These are phyloP conservation scores for Rhinolophus ferrumequinum DNA, from an alignment of 2,113 vertebrate genomes.

Conservation along the genomic window DNA sequence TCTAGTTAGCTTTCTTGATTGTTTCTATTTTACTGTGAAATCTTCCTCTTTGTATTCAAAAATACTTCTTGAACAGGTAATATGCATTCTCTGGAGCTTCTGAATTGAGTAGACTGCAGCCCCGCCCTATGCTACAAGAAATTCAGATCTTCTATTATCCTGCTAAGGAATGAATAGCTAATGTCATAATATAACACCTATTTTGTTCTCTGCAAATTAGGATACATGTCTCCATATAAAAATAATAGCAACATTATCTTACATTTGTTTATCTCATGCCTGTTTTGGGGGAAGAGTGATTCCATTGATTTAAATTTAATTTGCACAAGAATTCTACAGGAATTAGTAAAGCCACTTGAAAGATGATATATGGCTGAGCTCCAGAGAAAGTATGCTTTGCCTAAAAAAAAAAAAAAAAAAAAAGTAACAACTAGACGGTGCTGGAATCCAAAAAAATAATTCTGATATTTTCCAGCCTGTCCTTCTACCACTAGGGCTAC, in stretches of 20 bases:
- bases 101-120: not conserved
- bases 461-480: not conserved
- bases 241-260: not conserved
- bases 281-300: not conserved
- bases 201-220: not conserved
- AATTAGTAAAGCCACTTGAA: not conserved
- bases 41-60: not conserved
- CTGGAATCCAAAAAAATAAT: not conserved
- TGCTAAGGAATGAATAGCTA: not conserved
- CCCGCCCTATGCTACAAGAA: not conserved
- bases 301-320: constrained; percentile 1
- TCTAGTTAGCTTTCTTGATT: not conserved
- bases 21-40: not conserved
- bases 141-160: not conserved
- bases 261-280: not conserved
- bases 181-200: not conserved
- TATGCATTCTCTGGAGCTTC: not conserved
- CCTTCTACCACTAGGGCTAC: not conserved
- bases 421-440: not conserved
- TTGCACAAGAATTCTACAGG: not conserved
- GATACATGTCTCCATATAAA: not conserved
- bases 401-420: not conserved
- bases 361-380: not conserved
- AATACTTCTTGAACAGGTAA: not conserved
- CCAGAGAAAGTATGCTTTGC: not conserved